Conservation (phyloP, 2,113 vertebrate genomes). For the Dasyornis broadbenti region DNA sequence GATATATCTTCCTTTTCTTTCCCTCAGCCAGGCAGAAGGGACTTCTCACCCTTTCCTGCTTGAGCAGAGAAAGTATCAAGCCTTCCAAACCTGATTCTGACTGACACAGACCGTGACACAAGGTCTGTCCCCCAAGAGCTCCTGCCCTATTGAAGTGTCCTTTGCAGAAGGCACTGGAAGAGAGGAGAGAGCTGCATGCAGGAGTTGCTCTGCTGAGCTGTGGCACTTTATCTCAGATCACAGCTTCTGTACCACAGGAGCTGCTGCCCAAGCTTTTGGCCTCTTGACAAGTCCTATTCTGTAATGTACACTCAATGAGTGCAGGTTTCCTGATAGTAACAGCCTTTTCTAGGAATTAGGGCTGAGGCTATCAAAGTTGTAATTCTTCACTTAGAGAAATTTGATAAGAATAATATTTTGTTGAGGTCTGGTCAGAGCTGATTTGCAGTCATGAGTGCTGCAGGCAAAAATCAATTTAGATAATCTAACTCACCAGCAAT, state of each 20-base stretch:
- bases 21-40: neutral
- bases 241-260: neutral
- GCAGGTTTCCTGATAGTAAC: conserved; percentile 13
- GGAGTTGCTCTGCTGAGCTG: neutral
- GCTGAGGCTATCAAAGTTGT: neutral
- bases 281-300: conserved; percentile 5
- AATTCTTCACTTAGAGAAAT: conserved; percentile 33
- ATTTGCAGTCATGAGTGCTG: neutral
- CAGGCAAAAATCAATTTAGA: neutral
- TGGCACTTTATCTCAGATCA: neutral
- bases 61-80: neutral
- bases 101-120: neutral
- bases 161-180: neutral
- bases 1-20: neutral
- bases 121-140: neutral
- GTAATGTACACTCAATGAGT: neutral
- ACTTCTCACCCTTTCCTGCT: neutral
- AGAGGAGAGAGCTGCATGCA: rapidly evolving
- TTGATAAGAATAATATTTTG: conserved; percentile 42
- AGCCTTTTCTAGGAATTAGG: conserved; percentile 39
- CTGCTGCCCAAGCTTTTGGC: neutral
- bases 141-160: neutral
- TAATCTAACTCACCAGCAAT: neutral
- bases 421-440: neutral
- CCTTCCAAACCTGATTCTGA: neutral